A percentile compares a stretch with the other conserved stretches of the same genome.
These are phyloP conservation scores for Piaya cayana DNA, from an alignment of 2,113 vertebrate genomes.

Conservation along the genomic window DNA sequence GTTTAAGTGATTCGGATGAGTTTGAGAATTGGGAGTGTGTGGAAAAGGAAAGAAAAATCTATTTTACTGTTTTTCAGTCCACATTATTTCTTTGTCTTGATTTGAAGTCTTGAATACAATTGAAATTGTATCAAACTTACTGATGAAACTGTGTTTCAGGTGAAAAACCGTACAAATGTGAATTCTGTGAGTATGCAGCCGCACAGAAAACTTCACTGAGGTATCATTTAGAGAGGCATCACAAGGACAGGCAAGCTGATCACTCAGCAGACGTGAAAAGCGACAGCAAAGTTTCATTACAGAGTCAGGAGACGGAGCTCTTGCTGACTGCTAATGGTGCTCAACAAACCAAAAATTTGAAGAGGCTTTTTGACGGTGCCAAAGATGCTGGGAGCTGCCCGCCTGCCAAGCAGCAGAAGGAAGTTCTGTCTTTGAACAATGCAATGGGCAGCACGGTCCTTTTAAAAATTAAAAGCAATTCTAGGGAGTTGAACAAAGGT, in stretches of 20 bases:
- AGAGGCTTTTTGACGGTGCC: slow-evolving; percentile 74
- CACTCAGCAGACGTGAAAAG: slow-evolving; percentile 38
- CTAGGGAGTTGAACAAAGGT: slow-evolving; percentile 65
- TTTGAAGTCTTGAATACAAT: background rate
- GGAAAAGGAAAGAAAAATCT: background rate
- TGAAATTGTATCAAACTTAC: background rate
- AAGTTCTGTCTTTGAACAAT: slow-evolving; percentile 66
- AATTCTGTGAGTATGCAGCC: slow-evolving; percentile 93
- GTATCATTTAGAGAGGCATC: slow-evolving; percentile 93
- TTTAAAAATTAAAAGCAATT: slow-evolving; percentile 52
- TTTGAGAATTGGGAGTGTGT: background rate
- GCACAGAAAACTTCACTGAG: slow-evolving; percentile 96
- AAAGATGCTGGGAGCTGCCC: slow-evolving; percentile 75
- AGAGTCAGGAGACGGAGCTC: slow-evolving; percentile 54
- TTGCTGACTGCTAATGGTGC: background rate
- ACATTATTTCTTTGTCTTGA: background rate
- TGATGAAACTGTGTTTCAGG: slow-evolving; percentile 76
- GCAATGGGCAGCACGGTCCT: slow-evolving; percentile 37
- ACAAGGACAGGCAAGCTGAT: slow-evolving; percentile 86
- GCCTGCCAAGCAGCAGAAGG: slow-evolving; percentile 74
- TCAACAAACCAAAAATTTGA: slow-evolving; percentile 74
- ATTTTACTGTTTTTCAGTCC: background rate
- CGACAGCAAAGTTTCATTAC: slow-evolving; percentile 57
- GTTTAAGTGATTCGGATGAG: background rate
- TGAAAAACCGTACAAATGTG: slow-evolving; percentile 97